phyloP scores from a whole-genome alignment of 2,113 vertebrate species.

The Xiphophorus couchianus region DNA sequence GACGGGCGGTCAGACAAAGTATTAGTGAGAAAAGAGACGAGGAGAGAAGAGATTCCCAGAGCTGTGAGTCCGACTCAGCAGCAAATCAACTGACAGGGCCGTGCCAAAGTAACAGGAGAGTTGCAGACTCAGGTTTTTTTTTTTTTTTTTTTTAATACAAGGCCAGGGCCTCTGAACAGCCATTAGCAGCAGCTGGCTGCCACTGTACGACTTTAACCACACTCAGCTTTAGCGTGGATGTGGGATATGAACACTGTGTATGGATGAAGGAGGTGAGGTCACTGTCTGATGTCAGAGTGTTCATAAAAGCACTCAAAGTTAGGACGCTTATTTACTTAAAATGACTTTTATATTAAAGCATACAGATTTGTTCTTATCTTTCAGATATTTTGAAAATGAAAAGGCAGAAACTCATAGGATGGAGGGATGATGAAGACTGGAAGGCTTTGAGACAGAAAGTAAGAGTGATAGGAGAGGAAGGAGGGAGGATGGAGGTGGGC shows the following conservation, averaged over 20 bases:
- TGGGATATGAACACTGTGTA: constrained; percentile 48
- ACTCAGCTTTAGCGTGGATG: constrained; percentile 51
- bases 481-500: constrained; percentile 38
- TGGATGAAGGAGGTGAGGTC: constrained; percentile 38
- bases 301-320: constrained; percentile 49
- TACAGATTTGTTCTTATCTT: constrained; percentile 37
- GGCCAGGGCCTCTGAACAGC: constrained; percentile 54
- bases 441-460: constrained; percentile 50
- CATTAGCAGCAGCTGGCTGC: constrained; percentile 62
- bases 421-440: constrained; percentile 43
- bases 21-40: constrained; percentile 61
- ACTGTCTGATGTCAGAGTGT: constrained; percentile 28
- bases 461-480: constrained; percentile 49
- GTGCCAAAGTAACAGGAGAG: constrained; percentile 68
- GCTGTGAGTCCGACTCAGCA: constrained; percentile 61
- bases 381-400: constrained; percentile 53
- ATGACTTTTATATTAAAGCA: constrained; percentile 40
- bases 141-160: constrained; percentile 44
- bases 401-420: constrained; percentile 41
- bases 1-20: constrained; percentile 53
- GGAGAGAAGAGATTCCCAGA: constrained; percentile 63
- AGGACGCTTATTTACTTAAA: constrained; percentile 41
- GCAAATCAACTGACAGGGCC: constrained; percentile 64
- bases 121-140: constrained; percentile 69
- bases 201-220: constrained; percentile 46